Evolutionary conservation across 2,113 vertebrate genomes (phyloP).

Genomic region (Ancistrus triradiatus): DNA sequence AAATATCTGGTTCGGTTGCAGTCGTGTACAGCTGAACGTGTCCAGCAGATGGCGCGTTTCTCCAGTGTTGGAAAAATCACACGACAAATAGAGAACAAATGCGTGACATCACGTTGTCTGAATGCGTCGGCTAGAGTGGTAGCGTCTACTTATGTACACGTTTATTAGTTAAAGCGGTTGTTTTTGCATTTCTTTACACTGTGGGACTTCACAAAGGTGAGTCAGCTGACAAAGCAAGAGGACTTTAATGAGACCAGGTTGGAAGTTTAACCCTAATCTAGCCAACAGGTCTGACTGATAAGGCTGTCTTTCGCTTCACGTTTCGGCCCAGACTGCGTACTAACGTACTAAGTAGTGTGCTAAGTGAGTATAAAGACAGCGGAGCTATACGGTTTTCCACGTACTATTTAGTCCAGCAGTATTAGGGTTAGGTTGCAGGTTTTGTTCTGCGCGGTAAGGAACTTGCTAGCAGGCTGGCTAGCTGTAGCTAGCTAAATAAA

Average conservation of each 20-base stretch:
- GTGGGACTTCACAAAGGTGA: constrained; percentile 2
- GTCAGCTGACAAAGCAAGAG: not conserved
- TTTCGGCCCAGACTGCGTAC: too few species aligned
- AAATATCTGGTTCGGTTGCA: too few species aligned
- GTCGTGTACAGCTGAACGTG: not conserved
- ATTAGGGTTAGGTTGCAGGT: too few species aligned
- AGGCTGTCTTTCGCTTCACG: too few species aligned
- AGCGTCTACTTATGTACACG: not conserved
- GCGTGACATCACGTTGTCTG: constrained; percentile 29
- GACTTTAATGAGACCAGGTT: not conserved
- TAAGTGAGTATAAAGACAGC: too few species aligned
- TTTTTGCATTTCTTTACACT: not conserved
- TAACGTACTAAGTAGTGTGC: too few species aligned
- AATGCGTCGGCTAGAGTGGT: not conserved
- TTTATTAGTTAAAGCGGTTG: not conserved
- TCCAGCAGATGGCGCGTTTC: constrained; percentile 36
- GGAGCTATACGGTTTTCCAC: too few species aligned
- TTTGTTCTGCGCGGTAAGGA: not conserved
- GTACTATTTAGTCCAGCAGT: too few species aligned
- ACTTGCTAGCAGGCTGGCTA: not conserved
- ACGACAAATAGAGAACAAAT: not conserved
- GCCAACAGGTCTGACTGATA: not conserved
- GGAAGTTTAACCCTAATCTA: not conserved
- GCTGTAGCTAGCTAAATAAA: not conserved
- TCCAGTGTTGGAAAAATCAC: not conserved